Percentiles rank a stretch among this genome's conserved stretches.
Conservation (phyloP, 2,113 vertebrate genomes). For the Oreochromis tanganicae region DNA sequence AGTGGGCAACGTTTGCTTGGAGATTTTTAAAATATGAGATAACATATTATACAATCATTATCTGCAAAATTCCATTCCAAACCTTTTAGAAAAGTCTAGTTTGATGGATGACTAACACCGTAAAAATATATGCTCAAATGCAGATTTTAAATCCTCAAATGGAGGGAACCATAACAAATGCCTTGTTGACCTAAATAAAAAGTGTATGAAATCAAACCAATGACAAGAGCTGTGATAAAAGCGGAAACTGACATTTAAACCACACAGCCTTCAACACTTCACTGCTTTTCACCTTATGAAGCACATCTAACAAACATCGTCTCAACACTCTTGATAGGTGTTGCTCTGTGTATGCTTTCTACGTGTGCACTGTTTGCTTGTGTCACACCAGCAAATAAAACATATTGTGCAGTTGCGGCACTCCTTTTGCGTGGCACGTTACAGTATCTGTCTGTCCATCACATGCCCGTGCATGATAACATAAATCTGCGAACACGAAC, state of each 20-base stretch:
- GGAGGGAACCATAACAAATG: slow-evolving; percentile 56
- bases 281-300: slow-evolving; percentile 48
- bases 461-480: background rate
- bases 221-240: slow-evolving; percentile 14
- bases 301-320: slow-evolving; percentile 67
- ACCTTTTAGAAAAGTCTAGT: background rate
- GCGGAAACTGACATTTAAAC: slow-evolving; percentile 65
- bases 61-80: background rate
- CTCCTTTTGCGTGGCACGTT: background rate
- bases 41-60: background rate
- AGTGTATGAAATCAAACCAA: background rate
- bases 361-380: background rate
- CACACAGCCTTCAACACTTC: slow-evolving; percentile 66
- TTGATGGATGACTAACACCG: background rate
- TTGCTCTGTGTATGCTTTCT: background rate
- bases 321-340: slow-evolving; percentile 50
- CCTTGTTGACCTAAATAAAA: slow-evolving; percentile 44
- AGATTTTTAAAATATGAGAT: background rate
- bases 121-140: background rate
- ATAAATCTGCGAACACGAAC: background rate
- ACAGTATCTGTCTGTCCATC: background rate
- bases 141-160: background rate
- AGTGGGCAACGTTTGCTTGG: background rate
- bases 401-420: background rate
- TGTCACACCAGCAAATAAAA: background rate